These are phyloP conservation scores for Rhinogobio ventralis DNA, from an alignment of 2,797 vertebrate species.

Conservation along the genomic window DNA sequence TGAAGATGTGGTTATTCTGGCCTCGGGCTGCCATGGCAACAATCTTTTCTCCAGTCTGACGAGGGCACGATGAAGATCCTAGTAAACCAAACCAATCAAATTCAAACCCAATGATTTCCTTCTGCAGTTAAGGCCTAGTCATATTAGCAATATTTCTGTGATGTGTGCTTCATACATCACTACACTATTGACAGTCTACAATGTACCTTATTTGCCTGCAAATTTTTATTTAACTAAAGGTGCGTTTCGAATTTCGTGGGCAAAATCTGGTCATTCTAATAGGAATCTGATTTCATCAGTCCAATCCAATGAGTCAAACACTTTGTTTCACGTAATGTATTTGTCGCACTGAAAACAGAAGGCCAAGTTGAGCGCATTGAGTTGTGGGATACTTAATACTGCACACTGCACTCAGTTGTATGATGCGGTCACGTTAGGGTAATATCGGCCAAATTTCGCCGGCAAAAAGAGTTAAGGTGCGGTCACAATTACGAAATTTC, in stretches of 20 bases:
- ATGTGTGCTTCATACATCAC: not conserved
- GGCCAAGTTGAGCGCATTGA: too few relatives aligned
- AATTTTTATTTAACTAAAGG: not conserved
- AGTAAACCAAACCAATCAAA: constrained; percentile 30
- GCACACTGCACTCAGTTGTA: too few relatives aligned
- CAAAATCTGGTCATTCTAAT: not conserved
- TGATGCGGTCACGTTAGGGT: too few relatives aligned
- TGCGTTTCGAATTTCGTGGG: not conserved
- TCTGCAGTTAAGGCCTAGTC: not conserved
- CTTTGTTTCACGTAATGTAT: too few relatives aligned
- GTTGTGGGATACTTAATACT: too few relatives aligned
- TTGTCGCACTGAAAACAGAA: too few relatives aligned
- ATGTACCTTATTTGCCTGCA: not conserved
- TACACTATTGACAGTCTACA: not conserved
- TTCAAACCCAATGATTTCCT: not conserved
- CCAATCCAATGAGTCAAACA: too few relatives aligned
- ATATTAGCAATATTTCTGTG: not conserved
- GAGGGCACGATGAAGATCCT: constrained; percentile 83
- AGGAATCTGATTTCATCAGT: too few relatives aligned
- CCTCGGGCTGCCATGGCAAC: constrained; percentile 76
- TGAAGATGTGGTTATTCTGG: constrained; percentile 51
- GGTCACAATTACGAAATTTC: too few relatives aligned
- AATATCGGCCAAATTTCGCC: too few relatives aligned
- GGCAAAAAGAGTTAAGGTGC: too few relatives aligned
- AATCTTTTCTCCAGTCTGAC: constrained; percentile 74